Conservation (phyloP, 2,113 vertebrate genomes). For the Cryptoleucopteryx plumbea region DNA sequence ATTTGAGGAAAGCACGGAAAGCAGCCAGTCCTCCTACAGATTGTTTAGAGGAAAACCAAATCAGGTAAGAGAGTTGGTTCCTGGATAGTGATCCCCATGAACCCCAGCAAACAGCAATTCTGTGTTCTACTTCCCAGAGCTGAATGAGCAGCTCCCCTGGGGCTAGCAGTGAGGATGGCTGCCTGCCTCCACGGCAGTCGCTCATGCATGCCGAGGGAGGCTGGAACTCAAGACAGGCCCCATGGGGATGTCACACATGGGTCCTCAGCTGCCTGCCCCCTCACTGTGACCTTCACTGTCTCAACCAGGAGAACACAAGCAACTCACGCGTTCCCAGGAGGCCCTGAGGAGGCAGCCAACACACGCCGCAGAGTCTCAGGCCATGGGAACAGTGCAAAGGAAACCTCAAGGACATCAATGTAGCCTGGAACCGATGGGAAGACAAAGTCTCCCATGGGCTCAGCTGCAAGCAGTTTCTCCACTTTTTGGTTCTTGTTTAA, state of each 20-base stretch:
- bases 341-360: slow-evolving; percentile 54
- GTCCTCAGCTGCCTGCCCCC: neutral
- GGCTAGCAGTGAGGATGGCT: neutral
- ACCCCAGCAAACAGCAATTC: neutral
- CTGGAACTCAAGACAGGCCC: neutral
- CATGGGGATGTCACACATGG: neutral
- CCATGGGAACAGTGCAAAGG: slow-evolving; percentile 69
- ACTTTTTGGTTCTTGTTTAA: neutral
- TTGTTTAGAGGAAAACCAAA: neutral
- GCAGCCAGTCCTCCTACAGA: slow-evolving; percentile 78
- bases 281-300: neutral
- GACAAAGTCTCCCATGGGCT: neutral
- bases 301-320: slow-evolving; percentile 29
- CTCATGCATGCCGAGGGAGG: accelerated
- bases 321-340: slow-evolving; percentile 9
- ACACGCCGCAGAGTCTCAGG: slow-evolving; percentile 46
- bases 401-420: neutral
- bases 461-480: neutral
- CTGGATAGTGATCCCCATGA: accelerated
- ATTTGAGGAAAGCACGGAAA: slow-evolving; percentile 85
- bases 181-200: neutral
- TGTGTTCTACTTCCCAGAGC: neutral
- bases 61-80: neutral
- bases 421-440: neutral
- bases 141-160: neutral